Evolutionary conservation across 2,113 vertebrate species (phyloP).

Genomic region (Oriolus oriolus): DNA sequence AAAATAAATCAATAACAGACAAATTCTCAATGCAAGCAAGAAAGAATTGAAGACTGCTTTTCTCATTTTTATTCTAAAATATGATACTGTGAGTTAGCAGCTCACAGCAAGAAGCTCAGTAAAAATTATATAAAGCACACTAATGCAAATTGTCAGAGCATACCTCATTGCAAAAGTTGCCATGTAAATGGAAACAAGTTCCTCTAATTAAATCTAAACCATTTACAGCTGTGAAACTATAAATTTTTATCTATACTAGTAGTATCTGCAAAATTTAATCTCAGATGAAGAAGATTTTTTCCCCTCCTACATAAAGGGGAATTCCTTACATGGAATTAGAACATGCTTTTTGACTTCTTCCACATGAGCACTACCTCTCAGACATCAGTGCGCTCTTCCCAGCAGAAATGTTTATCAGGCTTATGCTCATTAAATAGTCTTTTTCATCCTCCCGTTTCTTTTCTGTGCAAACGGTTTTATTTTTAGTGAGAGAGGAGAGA

Average conservation of each 20-base stretch:
- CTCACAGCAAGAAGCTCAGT: constrained; percentile 39
- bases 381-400: background rate
- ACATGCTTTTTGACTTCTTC: background rate
- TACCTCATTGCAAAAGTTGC: constrained; percentile 50
- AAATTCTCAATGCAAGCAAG: background rate
- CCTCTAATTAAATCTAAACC: constrained; percentile 73
- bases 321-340: constrained; percentile 37
- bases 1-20: background rate
- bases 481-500: background rate
- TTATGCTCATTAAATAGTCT: background rate
- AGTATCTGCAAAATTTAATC: constrained; percentile 61
- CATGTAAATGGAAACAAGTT: constrained; percentile 58
- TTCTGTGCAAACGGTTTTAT: background rate
- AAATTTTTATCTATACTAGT: constrained; percentile 64
- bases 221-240: constrained; percentile 65
- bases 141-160: constrained; percentile 61
- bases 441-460: background rate
- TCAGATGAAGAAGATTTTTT: constrained; percentile 61
- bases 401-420: background rate
- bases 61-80: constrained; percentile 39
- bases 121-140: constrained; percentile 59
- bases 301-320: background rate
- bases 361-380: background rate
- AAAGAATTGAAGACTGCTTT: background rate
- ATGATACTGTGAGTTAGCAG: constrained; percentile 18